A percentile compares a stretch with the other conserved stretches of the same genome.
These are phyloP conservation scores for Hepsetus odoe DNA, from an alignment of 2,113 vertebrate species.

Conservation along the genomic window DNA sequence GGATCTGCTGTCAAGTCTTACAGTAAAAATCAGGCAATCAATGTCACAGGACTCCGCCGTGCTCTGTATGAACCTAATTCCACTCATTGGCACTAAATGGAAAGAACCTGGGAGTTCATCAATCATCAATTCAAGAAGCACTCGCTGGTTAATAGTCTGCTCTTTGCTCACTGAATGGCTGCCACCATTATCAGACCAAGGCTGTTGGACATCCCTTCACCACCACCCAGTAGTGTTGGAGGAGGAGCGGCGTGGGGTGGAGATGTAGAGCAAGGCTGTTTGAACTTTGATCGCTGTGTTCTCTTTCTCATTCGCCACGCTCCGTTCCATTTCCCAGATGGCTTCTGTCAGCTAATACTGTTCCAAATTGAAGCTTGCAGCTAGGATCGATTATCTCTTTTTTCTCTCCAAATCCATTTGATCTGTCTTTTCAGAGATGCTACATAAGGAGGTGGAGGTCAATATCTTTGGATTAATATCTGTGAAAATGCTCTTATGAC, in stretches of 20 bases:
- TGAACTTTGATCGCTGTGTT: conserved; percentile 57
- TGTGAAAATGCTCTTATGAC: conserved; percentile 39
- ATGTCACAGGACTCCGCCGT: conserved; percentile 58
- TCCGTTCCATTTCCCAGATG: conserved; percentile 54
- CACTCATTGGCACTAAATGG: conserved; percentile 66
- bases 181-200: conserved; percentile 59
- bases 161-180: conserved; percentile 62
- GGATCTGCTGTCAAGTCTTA: conserved; percentile 71
- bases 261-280: conserved; percentile 39
- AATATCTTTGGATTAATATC: conserved; percentile 62
- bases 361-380: conserved; percentile 58
- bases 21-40: conserved; percentile 72
- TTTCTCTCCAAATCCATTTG: conserved; percentile 42
- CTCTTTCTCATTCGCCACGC: conserved; percentile 47
- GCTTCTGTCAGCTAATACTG: conserved; percentile 45
- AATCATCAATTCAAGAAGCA: conserved; percentile 70
- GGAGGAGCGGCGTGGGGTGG: background rate
- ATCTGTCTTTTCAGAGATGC: conserved; percentile 56
- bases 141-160: conserved; percentile 68
- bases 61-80: conserved; percentile 62
- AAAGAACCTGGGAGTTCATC: conserved; percentile 67
- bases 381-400: conserved; percentile 55
- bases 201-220: conserved; percentile 34
- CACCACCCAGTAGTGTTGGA: background rate
- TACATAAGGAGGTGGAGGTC: conserved; percentile 42